Evolutionary conservation across 2,113 vertebrate genomes (phyloP), one percentile per base, ranked within the genome.

Genomic region (Myocastor coypus): DNA sequence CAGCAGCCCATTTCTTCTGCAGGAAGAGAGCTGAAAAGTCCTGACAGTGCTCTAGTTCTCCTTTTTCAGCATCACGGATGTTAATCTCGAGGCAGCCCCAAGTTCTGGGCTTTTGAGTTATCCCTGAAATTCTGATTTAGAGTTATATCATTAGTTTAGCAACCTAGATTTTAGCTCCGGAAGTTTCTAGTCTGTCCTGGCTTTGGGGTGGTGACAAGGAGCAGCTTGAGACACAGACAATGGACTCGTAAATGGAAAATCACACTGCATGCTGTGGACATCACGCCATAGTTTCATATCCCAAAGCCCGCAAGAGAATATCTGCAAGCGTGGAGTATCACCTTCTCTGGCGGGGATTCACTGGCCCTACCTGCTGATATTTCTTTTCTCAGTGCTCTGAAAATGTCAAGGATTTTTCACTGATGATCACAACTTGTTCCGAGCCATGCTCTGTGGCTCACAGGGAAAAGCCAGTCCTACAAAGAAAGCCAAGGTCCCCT

Each of bases 321-420:
- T 6, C 71, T 37, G 32, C 30, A 69, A 64, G 37, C 80, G 28
- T 42, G 52, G 37, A 96, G 26, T 13, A 9, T 13, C 7, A 5
- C 24, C 37, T 75, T 95, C 68, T 86, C 71, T 75, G 52, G 61
- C 11, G 3, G 5, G 3, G 4, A 2, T 16, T 87, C 86, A 92
- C 32, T n/a, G 14, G 87, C 42, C 75, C 83, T 91, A 24, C 20
- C 84, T 82, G 24, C 11, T 69, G 4, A 64, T 59, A 46, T 50
- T 95, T 89, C 50, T 90, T 71, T 95, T 87, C 64, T 92, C 37
- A 50, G 57, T 77, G 59, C 37, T 77, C 42, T 84, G 9, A 89
- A 75, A 95, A 97, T 92, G 97, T 95, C 94, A 96, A 96, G 94
- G 92, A 19, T 96, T 66, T 71, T 85, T 94, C 77, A 63, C 19